These are phyloP conservation scores for Metaphire vulgaris DNA, from an alignment of 1,140 invertebrate species.

Conservation along the genomic window DNA sequence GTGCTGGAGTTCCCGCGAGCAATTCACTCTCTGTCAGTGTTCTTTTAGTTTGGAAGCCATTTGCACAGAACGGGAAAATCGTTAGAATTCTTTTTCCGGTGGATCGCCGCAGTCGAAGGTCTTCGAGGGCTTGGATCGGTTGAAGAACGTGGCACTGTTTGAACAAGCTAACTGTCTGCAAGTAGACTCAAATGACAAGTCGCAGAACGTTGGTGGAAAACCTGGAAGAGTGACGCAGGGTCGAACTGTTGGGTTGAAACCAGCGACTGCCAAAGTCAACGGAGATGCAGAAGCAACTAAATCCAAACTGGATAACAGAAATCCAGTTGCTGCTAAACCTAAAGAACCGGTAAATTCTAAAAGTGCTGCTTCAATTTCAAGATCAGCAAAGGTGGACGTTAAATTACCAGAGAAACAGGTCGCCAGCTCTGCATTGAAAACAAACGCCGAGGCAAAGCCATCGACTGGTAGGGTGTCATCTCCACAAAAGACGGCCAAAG, in stretches of 20 bases:
- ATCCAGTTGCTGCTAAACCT: neutral
- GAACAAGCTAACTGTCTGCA: neutral
- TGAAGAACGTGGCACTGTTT: neutral
- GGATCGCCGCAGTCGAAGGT: neutral
- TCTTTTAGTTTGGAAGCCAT: neutral
- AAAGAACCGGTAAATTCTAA: neutral
- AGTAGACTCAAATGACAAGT: too few relatives aligned
- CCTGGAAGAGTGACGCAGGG: neutral
- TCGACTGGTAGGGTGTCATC: neutral
- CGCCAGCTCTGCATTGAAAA: neutral
- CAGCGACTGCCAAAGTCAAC: neutral
- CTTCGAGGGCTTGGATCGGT: neutral
- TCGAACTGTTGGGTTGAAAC: neutral
- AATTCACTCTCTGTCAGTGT: neutral
- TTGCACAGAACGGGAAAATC: neutral
- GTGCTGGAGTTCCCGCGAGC: neutral
- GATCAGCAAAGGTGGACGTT: neutral
- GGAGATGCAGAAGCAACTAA: neutral
- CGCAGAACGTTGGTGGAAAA: neutral
- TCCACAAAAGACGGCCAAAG: neutral
- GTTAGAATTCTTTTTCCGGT: neutral
- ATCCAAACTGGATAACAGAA: neutral
- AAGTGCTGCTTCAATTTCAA: neutral
- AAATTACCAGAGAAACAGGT: neutral
- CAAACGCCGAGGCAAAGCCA: neutral